A percentile compares a stretch with the other conserved stretches of the same genome.
These are phyloP conservation scores for Parauchenoglanis ngamensis DNA, from an alignment of 2,797 vertebrate genomes.

Conservation along the genomic window DNA sequence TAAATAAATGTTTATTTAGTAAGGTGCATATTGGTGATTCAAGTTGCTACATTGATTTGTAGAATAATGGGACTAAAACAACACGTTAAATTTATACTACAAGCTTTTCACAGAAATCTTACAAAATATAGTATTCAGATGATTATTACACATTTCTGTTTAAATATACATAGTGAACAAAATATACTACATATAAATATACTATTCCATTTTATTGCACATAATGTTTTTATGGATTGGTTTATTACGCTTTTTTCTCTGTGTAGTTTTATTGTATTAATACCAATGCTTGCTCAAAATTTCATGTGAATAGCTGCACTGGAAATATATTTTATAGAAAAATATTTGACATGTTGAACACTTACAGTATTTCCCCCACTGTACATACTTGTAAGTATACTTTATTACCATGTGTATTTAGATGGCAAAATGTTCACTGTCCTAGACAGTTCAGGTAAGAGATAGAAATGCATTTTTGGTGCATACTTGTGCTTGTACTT, in stretches of 20 bases:
- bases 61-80: neutral
- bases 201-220: no score
- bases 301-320: neutral
- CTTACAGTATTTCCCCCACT: no score
- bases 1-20: neutral
- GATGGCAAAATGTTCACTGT: neutral
- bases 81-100: neutral
- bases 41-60: neutral
- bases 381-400: neutral
- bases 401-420: neutral
- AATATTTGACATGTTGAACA: no score
- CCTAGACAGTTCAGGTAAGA: neutral
- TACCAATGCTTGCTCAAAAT: no score
- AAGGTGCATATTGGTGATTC: neutral
- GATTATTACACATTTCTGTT: neutral
- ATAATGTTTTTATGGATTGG: no score
- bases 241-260: no score
- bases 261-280: no score
- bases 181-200: neutral
- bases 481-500: neutral
- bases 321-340: neutral
- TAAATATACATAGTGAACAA: neutral
- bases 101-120: neutral
- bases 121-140: neutral
- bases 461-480: neutral